Base-by-base conservation (phyloP, 2,888 invertebrate genomes). In the Tachina grossa region DNA sequence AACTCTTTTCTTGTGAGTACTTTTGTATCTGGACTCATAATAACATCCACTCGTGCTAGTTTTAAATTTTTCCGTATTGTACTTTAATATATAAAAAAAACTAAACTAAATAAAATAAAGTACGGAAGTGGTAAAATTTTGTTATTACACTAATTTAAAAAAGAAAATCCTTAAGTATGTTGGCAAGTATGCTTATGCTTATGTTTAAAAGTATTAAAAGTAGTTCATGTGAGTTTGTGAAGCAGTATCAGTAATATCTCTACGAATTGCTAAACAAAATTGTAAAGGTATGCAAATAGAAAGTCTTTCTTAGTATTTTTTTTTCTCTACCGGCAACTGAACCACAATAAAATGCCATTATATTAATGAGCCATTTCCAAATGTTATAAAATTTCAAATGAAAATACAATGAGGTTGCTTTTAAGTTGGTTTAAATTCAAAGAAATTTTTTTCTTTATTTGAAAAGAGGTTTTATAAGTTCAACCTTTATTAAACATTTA, bases 81-180 rank as follows among this genome's bases (percentile, higher is more conserved):
- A 72, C 47, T 63, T 49, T 13, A 55, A 79, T 51, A 74, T 31
- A 31, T 6, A 31, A 31, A 59, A 41, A 41, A 72, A 65, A 49
- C 47, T 65, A 39, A 65, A 61, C 39, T 65, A 13, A 65, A 59
- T 80, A 43, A 22, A 45, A 59, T 43, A 43, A 31, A 65, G 11
- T 83, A 83, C 57, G 77, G 66, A 83, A 83, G 72, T 72, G 72
- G 77, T 66, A 51, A 51, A 66, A 78, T 66, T 59, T 59, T 72
- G 65, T 66, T 83, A 66, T 72, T 59, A 66, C 65, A 77, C 83
- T 77, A 65, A 77, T 83, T 72, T 83, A 41, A 47, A 41, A 47
- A 82, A 76, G 53, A 41, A 53, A 69, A 43, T 43, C 57, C 22
- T 71, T 79, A 51, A 71, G 61, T 69, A 53, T 19, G 63, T 13